Evolutionary conservation across 2,888 invertebrate genomes (phyloP).

Genomic region (Drosophila merina): DNA sequence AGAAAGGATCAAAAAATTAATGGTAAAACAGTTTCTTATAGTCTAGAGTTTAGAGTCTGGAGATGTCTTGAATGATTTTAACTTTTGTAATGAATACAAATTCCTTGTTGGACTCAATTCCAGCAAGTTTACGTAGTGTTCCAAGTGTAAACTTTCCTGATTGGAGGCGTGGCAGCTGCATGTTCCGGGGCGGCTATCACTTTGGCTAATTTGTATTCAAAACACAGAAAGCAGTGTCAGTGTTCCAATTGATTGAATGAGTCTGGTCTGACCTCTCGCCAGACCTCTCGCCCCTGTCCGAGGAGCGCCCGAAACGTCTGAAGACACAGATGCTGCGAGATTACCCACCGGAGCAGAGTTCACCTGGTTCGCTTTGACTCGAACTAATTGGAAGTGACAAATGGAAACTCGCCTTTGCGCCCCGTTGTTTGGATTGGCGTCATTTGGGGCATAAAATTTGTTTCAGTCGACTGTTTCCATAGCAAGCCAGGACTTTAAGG

Average conservation of each 20-base stretch:
- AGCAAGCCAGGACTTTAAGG: slow-evolving; percentile 15
- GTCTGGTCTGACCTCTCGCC: slow-evolving; percentile 28
- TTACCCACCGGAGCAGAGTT: slow-evolving; percentile 34
- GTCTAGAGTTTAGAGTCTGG: background rate
- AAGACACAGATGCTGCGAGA: slow-evolving; percentile 25
- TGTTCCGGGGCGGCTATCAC: slow-evolving; percentile 61
- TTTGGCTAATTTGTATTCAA: slow-evolving; percentile 76
- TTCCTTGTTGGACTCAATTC: background rate
- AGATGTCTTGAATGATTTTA: background rate
- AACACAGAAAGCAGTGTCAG: slow-evolving; percentile 55
- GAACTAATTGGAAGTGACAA: slow-evolving; percentile 50
- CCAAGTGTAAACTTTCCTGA: slow-evolving; percentile 40
- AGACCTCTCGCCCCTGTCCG: background rate
- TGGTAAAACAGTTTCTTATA: background rate
- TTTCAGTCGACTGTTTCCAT: background rate
- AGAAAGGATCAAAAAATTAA: background rate
- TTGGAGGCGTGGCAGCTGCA: slow-evolving; percentile 69
- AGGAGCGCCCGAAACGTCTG: background rate
- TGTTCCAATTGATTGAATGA: slow-evolving; percentile 74
- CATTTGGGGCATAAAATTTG: slow-evolving; percentile 6
- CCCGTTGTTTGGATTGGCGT: slow-evolving; percentile 18
- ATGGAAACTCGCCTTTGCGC: slow-evolving; percentile 24
- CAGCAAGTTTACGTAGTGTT: slow-evolving; percentile 2
- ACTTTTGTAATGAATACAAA: background rate
- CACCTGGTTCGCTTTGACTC: slow-evolving; percentile 30